Evolutionary conservation across 2,888 invertebrate species (phyloP), one percentile per base, ranked within the genome.

Genomic region (Cylindroiulus punctatus): DNA sequence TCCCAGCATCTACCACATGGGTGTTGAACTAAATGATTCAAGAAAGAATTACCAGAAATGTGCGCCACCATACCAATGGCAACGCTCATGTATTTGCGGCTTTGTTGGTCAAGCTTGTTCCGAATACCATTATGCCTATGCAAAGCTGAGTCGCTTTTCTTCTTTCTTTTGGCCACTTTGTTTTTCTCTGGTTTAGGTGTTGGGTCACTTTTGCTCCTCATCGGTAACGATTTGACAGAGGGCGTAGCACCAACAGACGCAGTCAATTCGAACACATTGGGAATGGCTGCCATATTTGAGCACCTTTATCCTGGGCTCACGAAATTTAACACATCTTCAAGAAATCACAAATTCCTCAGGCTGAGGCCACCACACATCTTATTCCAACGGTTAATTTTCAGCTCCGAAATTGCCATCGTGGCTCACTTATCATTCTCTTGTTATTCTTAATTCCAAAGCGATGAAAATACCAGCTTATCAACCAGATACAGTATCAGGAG

Each of bases 121-220:
- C 57, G n/a, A 57, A 57, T 57, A 7, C 57, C 57, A 57, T 57
- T 57, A 57, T 57, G n/a, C 57, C 57, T 57, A 4, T 57, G 57
- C 57, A 57, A 57, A 57, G 4, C 4, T 57, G 57, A 22, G 57
- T n/a, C n/a, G 14, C 57, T 57, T 57, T 57, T 57, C 57, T 57
- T 57, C 57, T 57, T 57, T 8, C n/a, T 2, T 57, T 57, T 57
- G 22, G 5, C n/a, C 22, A 19, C 57, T 57, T 57, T 19, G 57
- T 22, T 57, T 17, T 47, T 47, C 10, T 1, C 47, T 1, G 47
- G 2, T 47, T 10, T 10, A n/a, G 57, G 57, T 22, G 57, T n/a
- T 57, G 57, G 57, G 57, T 57, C 57, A 57, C 57, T 57, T 57
- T 57, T 57, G 8, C n/a, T 57, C 22, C 57, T 57, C 3, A n/a